These are phyloP conservation scores for Sminthurides bifidus DNA, from an alignment of 1,140 invertebrate genomes.

Conservation along the genomic window DNA sequence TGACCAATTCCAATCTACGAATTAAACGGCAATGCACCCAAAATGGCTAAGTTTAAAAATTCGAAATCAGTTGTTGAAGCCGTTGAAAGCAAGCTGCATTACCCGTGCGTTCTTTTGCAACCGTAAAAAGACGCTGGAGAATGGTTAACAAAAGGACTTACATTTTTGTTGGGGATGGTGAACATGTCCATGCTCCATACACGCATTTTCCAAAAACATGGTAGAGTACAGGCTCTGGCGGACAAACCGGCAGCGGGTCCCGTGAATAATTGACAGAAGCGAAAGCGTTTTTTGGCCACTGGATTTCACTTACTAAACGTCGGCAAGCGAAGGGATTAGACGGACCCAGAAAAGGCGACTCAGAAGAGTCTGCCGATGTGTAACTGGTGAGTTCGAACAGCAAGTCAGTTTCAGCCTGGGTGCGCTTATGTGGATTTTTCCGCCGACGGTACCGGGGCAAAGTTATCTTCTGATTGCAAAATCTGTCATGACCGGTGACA, in stretches of 20 bases:
- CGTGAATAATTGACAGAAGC: neutral
- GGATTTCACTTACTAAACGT: constrained; percentile 8
- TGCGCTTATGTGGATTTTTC: neutral
- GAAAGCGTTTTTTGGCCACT: neutral
- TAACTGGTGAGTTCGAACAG: neutral
- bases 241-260: neutral
- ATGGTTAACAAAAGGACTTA: neutral
- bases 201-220: neutral
- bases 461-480: neutral
- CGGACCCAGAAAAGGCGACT: neutral
- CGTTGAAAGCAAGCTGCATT: neutral
- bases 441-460: constrained; percentile 1
- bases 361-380: neutral
- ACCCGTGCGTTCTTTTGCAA: too few species aligned
- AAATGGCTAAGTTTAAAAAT: neutral
- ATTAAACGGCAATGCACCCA: neutral
- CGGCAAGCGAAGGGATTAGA: neutral
- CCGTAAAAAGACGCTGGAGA: neutral
- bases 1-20: too few species aligned
- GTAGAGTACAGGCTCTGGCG: constrained; percentile 1
- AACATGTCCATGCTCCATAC: neutral
- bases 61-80: neutral
- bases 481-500: constrained; percentile 1
- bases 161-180: neutral
- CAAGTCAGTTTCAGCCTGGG: neutral